Conservation (phyloP, 1,140 invertebrate genomes). For the Ectropis grisescens region DNA sequence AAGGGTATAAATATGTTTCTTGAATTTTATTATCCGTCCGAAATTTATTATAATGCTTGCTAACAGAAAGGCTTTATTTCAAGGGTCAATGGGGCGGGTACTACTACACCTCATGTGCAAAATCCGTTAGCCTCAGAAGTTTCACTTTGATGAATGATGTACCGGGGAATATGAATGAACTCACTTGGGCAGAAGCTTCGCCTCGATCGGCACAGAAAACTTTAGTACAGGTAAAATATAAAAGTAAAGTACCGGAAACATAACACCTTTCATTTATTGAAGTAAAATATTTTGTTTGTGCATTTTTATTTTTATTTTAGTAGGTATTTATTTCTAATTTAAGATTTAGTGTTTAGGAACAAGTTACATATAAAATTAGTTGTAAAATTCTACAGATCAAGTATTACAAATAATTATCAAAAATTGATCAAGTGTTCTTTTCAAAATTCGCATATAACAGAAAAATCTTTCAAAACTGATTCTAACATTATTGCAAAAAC, state of each 20-base stretch:
- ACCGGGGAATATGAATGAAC: conserved; percentile 10
- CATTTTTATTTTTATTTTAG: background rate
- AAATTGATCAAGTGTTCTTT: too few species aligned
- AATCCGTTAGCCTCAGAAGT: conserved; percentile 3
- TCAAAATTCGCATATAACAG: too few species aligned
- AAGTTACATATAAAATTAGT: too few species aligned
- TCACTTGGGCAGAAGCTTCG: conserved; percentile 15
- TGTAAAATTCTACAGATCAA: too few species aligned
- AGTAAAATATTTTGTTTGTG: background rate
- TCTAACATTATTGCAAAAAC: too few species aligned
- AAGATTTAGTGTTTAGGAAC: too few species aligned
- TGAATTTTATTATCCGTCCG: too few species aligned
- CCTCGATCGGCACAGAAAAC: conserved; percentile 1
- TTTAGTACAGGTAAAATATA: conserved; percentile 11
- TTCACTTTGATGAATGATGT: conserved; percentile 3
- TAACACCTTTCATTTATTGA: background rate
- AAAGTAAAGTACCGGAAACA: background rate
- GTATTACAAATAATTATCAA: too few species aligned
- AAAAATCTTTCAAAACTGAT: too few species aligned
- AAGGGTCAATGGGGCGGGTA: conserved; percentile 24
- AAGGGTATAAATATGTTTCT: too few species aligned
- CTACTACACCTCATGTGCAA: conserved; percentile 11
- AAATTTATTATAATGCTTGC: conserved; percentile 1
- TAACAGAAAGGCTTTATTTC: too few species aligned
- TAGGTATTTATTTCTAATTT: too few species aligned